Base-by-base conservation (phyloP, 2,113 vertebrate species). In the Urocitellus parryii region DNA sequence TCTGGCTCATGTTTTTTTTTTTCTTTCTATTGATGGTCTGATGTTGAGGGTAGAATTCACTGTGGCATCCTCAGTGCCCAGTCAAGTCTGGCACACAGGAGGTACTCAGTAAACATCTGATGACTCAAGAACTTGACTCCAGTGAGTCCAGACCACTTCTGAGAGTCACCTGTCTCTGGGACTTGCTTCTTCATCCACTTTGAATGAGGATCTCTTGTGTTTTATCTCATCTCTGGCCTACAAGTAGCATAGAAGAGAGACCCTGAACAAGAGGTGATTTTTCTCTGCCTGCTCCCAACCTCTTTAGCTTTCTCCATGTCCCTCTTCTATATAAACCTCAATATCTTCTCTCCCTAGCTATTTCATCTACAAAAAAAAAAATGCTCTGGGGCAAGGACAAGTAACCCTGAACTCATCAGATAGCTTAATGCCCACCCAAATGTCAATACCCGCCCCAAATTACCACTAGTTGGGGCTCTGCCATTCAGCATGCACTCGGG, bases 291-390 rank as follows among this genome's bases (percentile, higher is more conserved):
- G 24, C 53, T 63, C 42, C 87, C 88, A 94, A 29, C 48, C 13
- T 88, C 25, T n/a, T 79, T 95, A 93, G 53, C 63, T 94, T 92
- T n/a, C 22, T 72, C 32, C 14, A 51, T 12, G 45, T 91, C 78
- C 56, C 39, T 61, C 51, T 29, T 78, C 56, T 51, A 0, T 56
- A 13, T 32, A 48, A 48, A 18, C 24, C 77, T 92, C 42, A 63
- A 14, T 29, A 45, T 58, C 34, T 90, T 25, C 42, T 86, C 45
- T 82, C 42, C 22, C 24, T 74, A 77, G 74, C 8, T 67, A 39
- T 82, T 82, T 93, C n/a, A 73, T 68, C 67, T 88, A 74, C 42
- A 76, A 32, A 72, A 84, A 58, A 96, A 13, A 51, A 96, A 13
- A 48, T 14, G 13, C 56, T 83, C 73, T 96, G 77, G 61, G 29